Conservation (phyloP, 2,113 vertebrate species). For the Rhinogobius similis region DNA sequence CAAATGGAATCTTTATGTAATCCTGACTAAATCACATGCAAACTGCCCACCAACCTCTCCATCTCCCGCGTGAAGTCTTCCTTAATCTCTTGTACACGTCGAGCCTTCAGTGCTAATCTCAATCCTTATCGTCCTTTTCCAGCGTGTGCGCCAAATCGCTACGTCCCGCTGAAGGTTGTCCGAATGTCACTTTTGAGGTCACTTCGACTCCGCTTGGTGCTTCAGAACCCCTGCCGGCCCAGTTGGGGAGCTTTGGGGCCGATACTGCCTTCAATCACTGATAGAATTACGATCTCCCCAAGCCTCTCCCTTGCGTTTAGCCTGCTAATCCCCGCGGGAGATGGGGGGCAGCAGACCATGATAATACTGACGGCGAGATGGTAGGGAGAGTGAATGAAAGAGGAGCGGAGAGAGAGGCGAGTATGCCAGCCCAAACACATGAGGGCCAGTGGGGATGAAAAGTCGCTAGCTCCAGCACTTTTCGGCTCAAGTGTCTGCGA, state of each 20-base stretch:
- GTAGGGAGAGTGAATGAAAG: constrained; percentile 22
- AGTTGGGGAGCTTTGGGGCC: constrained; percentile 54
- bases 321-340: constrained; percentile 74
- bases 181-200: constrained; percentile 83
- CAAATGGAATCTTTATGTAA: constrained; percentile 31
- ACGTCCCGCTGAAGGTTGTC: constrained; percentile 80
- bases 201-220: constrained; percentile 67
- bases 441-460: constrained; percentile 66
- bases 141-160: constrained; percentile 62
- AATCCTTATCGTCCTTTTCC: constrained; percentile 75
- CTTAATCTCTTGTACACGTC: constrained; percentile 57
- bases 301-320: constrained; percentile 72
- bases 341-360: constrained; percentile 74
- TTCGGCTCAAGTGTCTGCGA: constrained; percentile 71
- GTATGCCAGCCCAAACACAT: constrained; percentile 77
- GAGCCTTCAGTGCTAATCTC: constrained; percentile 70
- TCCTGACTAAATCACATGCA: constrained; percentile 41
- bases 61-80: constrained; percentile 33
- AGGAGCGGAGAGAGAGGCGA: constrained; percentile 57
- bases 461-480: constrained; percentile 71
- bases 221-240: constrained; percentile 73
- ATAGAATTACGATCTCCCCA: constrained; percentile 67
- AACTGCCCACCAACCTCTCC: constrained; percentile 48
- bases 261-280: constrained; percentile 80
- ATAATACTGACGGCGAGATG: constrained; percentile 61